A percentile compares a stretch with the other conserved stretches of the same genome.
These are phyloP conservation scores for Calycopis cecrops DNA, from an alignment of 1,140 invertebrate species.

Conservation along the genomic window DNA sequence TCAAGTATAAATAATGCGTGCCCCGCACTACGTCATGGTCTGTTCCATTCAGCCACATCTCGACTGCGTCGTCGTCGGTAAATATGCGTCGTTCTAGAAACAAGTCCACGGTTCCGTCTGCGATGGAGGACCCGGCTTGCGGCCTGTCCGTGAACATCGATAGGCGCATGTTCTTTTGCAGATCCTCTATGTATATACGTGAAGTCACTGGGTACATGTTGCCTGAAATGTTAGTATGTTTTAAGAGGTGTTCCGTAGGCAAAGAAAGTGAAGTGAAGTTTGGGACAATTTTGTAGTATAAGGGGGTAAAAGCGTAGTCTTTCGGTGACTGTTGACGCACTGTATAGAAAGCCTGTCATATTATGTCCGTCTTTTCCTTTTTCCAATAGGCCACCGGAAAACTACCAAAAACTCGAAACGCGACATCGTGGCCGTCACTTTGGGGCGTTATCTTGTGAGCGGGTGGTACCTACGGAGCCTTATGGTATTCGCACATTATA, in stretches of 20 bases:
- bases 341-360: too few species aligned
- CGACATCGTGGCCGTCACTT: too few species aligned
- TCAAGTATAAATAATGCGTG: slow-evolving; percentile 74
- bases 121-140: slow-evolving; percentile 88
- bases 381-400: too few species aligned
- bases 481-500: too few species aligned
- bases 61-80: slow-evolving; percentile 91
- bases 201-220: slow-evolving; percentile 97
- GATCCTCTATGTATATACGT: slow-evolving; percentile 83
- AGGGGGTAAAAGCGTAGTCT: too few species aligned
- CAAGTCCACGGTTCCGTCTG: slow-evolving; percentile 83
- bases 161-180: slow-evolving; percentile 70
- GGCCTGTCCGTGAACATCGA: slow-evolving; percentile 89
- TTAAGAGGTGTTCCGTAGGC: not conserved
- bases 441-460: too few species aligned
- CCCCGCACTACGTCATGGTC: slow-evolving; percentile 87
- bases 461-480: too few species aligned
- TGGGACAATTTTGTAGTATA: too few species aligned
- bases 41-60: slow-evolving; percentile 91
- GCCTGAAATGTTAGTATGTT: slow-evolving; percentile 34
- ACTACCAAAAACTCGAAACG: too few species aligned
- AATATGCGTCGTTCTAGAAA: slow-evolving; percentile 92
- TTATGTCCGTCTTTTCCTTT: too few species aligned
- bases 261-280: not conserved
- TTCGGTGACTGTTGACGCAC: too few species aligned